Evolutionary conservation across 2,888 invertebrate species (phyloP), one percentile per base, ranked within the genome.

Genomic region (Blastobasis adustella): DNA sequence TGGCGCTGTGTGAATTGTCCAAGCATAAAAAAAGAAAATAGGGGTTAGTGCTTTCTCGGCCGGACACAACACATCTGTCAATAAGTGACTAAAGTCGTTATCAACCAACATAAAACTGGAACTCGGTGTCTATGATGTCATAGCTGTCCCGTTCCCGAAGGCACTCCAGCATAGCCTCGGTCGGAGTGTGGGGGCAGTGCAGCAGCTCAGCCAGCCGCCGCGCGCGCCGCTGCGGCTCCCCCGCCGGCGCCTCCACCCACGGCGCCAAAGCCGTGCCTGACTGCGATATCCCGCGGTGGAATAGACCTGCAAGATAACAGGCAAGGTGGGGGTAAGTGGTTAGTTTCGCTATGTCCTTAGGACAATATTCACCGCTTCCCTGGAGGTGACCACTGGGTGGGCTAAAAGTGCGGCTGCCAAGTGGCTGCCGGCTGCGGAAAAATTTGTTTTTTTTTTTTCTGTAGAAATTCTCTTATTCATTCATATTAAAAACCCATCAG

Each of bases 261-360:
- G 92, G 90, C 57, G 91, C 91, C 42, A 93, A 79, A 0, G 92
- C 91, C 1, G 92, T 93, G 0, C 95, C 95, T 49, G 94, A 95
- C 68, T 94, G 92, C 0, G 94, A 92, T 54, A 95, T 95, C 1
- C 89, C 94, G 53, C 91, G 91, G 59, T 93, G 92, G 59, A 94
- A 93, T 8, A 94, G 69, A 53, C 92, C 94, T 93, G 66, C 10
- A 49, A 49, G 23, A 23, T 23, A 23, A 23, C 23, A 23, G 23
- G 23, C 23, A 23, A 23, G 23, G 3, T 23, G 23, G 23, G 23
- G 23, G 23, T 23, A 1, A 23, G 23, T 23, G 23, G 23, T 23
- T 3, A 23, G 23, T 23, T 23, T 1, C 23, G 1, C 23, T 3
- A 23, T 3, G 23, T 23, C 23, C 23, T 23, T 23, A 23, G 2